Conservation (phyloP, 2,797 vertebrate genomes). For the Notolepis coatsorum region DNA sequence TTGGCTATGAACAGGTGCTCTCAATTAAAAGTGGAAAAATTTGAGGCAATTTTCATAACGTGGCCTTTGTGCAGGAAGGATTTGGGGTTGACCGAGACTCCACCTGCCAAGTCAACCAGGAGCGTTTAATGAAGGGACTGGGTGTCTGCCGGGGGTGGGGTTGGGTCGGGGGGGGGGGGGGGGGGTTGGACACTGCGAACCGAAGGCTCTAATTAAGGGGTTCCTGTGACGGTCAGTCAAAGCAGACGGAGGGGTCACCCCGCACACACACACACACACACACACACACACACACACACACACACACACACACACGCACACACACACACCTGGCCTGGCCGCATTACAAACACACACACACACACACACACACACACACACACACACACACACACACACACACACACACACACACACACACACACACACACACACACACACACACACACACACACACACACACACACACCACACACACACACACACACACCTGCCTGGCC, state of each 20-base stretch:
- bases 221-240: slow-evolving; percentile 72
- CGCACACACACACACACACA: slow-evolving; percentile 2
- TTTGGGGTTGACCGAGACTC: slow-evolving; percentile 36
- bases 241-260: slow-evolving; percentile 75
- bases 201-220: slow-evolving; percentile 76
- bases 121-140: slow-evolving; percentile 77
- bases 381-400: slow-evolving; percentile 5
- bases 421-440: not conserved
- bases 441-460: not conserved
- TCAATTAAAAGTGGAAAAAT: slow-evolving; percentile 44
- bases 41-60: slow-evolving; percentile 41
- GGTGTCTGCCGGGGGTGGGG: slow-evolving; percentile 58
- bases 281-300: slow-evolving; percentile 21
- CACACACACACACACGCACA: slow-evolving; percentile 40
- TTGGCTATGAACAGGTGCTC: slow-evolving; percentile 29
- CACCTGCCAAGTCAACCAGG: slow-evolving; percentile 73
- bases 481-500: too few species aligned
- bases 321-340: slow-evolving; percentile 1
- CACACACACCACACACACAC: too few species aligned
- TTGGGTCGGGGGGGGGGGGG: slow-evolving; percentile 50
- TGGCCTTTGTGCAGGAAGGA: slow-evolving; percentile 53
- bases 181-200: slow-evolving; percentile 54
- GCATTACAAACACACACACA: slow-evolving; percentile 2
- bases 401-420: slow-evolving; percentile 1
- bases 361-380: slow-evolving; percentile 37